Evolutionary conservation across 1,140 invertebrate genomes (phyloP).

Genomic region (Drosophila chauvacae): DNA sequence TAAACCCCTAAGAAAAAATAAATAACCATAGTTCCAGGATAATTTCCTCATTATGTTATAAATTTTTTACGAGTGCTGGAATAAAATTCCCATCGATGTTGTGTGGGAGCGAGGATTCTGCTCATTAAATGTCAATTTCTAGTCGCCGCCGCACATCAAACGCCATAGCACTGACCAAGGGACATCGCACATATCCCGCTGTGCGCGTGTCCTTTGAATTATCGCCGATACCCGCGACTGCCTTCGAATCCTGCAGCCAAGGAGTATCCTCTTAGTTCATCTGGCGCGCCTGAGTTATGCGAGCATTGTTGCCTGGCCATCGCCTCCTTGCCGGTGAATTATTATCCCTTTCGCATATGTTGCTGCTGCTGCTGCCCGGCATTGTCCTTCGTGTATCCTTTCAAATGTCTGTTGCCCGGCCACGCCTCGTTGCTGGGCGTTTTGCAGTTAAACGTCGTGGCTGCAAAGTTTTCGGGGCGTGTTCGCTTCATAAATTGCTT

Average conservation of each 20-base stretch:
- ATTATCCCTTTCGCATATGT: slow-evolving; percentile 65
- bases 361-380: slow-evolving; percentile 19
- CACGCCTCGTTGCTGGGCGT: slow-evolving; percentile 50
- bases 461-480: slow-evolving; percentile 59
- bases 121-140: slow-evolving; percentile 62
- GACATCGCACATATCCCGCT: slow-evolving; percentile 46
- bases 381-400: slow-evolving; percentile 53
- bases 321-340: slow-evolving; percentile 49
- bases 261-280: slow-evolving; percentile 46
- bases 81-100: slow-evolving; percentile 11
- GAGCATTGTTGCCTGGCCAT: slow-evolving; percentile 38
- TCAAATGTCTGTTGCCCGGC: slow-evolving; percentile 49
- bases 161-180: slow-evolving; percentile 21
- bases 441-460: slow-evolving; percentile 54
- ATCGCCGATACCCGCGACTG: slow-evolving; percentile 29
- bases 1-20: neutral
- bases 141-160: slow-evolving; percentile 46
- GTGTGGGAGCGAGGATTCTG: slow-evolving; percentile 20
- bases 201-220: slow-evolving; percentile 57
- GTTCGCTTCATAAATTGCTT: slow-evolving; percentile 58
- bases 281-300: slow-evolving; percentile 48
- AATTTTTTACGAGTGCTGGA: slow-evolving; percentile 17
- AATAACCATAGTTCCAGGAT: neutral
- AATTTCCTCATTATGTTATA: neutral
- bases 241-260: slow-evolving; percentile 7